These are phyloP conservation scores for Perodicticus potto DNA, from an alignment of 2,797 vertebrate species.

Conservation along the genomic window DNA sequence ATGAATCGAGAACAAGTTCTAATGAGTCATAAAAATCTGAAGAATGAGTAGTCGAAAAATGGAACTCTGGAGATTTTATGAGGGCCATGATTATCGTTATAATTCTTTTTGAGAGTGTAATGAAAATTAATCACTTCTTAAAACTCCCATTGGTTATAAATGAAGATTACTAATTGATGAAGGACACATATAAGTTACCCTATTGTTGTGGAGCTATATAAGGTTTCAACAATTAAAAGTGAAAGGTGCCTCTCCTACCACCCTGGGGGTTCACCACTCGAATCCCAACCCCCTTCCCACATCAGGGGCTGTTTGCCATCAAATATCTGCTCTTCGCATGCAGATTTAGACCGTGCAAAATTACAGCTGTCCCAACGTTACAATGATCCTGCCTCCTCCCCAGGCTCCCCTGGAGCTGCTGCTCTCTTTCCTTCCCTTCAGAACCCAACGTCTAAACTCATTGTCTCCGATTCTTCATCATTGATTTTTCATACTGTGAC, in stretches of 20 bases:
- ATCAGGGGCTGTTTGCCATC: not conserved
- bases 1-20: constrained; percentile 57
- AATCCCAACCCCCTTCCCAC: not conserved
- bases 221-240: constrained; percentile 68
- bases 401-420: accelerated
- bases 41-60: constrained; percentile 62
- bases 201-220: constrained; percentile 68
- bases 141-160: constrained; percentile 68
- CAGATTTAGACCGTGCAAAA: not conserved
- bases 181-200: constrained; percentile 74
- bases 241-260: not conserved
- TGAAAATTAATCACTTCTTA: constrained; percentile 74
- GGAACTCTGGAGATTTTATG: constrained; percentile 42
- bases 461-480: not conserved
- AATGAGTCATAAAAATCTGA: constrained; percentile 69
- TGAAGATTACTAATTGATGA: constrained; percentile 79
- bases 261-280: not conserved
- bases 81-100: constrained; percentile 15
- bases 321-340: constrained; percentile 7
- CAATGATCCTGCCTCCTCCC: not conserved
- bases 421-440: not conserved
- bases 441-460: not conserved
- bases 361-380: not conserved
- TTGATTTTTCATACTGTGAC: constrained; percentile 60
- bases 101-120: constrained; percentile 57